Conservation (phyloP, 2,113 vertebrate species). For the Hippocampus guttulatus region DNA sequence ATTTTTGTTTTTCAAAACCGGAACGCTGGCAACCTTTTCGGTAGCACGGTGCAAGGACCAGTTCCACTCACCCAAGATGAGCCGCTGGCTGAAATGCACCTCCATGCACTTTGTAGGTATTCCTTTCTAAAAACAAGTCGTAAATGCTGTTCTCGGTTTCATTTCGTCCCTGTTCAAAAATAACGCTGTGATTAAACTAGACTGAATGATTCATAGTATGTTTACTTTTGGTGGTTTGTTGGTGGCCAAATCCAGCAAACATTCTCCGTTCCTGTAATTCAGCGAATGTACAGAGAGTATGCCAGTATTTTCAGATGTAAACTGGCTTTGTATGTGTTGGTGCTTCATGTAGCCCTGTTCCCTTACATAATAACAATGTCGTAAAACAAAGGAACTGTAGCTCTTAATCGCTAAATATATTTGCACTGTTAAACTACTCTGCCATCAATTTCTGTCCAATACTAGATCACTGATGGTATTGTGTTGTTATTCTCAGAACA, state of each 20-base stretch:
- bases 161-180: neutral
- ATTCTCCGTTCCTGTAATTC: neutral
- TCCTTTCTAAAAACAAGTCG: neutral
- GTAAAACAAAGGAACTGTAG: neutral
- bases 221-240: neutral
- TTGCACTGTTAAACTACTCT: neutral
- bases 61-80: constrained; percentile 79
- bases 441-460: neutral
- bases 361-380: neutral
- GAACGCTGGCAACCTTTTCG: constrained; percentile 63
- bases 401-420: no score
- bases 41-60: constrained; percentile 67
- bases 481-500: constrained; percentile 64
- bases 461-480: constrained; percentile 10
- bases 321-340: neutral
- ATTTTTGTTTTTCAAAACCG: constrained; percentile 51
- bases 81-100: constrained; percentile 87
- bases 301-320: neutral
- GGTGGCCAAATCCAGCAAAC: neutral
- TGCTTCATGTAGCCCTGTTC: neutral
- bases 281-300: neutral
- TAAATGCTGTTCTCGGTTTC: neutral
- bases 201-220: neutral
- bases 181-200: neutral
- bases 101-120: constrained; percentile 85